Base-by-base conservation (phyloP, 2,113 vertebrate species). In the Planiliza haematocheilus region DNA sequence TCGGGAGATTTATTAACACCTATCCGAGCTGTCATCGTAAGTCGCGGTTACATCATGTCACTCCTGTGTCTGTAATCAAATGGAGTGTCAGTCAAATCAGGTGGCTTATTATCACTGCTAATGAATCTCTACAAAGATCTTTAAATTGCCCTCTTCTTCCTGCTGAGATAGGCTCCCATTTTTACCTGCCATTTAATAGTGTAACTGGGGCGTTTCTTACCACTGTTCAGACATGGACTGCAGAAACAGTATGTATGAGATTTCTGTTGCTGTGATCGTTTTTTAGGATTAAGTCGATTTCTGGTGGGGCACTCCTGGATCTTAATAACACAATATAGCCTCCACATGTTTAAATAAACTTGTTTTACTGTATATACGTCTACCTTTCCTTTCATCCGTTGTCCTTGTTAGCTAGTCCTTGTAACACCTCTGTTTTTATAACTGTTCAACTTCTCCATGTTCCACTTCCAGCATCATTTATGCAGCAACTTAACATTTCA, bases 31-130 rank as follows among this genome's bases (percentile, higher is more conserved):
- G 72, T 82, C 74, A 75, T 60, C 56, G 64, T 53, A 59, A 58
- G 61, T 63, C 18, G 38, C 64, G 86, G 88, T 91, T 84, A 87
- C 64, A 52, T 88, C 18, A 75, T 74, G 78, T 82, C 87, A 82
- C 76, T 83, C 64, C 58, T 20, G 60, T 38, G 39, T 61, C 79
- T 78, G 79, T 81, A 87, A 87, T 88, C 76, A 83, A 84, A 83
- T 55, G 50, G 10, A 63, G 56, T 84, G 81, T 83, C 77, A 88
- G 61, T 85, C 81, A 89, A 72, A 82, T 81, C 77, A 86, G 56
- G 48, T 39, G 2, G 39, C 34, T 66, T 77, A 81, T 88, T 86
- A 85, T 74, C 79, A 52, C 46, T 36, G 48, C 66, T 81, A 77
- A 83, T 80, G 74, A 83, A 61, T 72, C 62, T 7, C 59, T 49